Evolutionary conservation across 1,140 invertebrate species (phyloP), one percentile per base, ranked within the genome.

Genomic region (Paralvinella palmiformis): DNA sequence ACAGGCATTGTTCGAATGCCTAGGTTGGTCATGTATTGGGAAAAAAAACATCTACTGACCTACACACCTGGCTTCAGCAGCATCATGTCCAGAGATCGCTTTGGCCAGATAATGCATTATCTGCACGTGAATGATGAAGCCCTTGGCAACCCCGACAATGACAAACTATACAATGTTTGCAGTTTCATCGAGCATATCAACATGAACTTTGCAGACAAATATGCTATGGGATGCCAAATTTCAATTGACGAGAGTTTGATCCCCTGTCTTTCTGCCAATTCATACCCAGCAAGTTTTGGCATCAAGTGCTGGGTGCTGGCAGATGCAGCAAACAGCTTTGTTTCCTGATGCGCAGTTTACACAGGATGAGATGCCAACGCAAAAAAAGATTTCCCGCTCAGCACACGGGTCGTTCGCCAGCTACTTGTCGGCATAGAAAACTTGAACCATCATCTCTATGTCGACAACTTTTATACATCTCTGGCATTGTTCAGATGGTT

Each of bases 211-310:
- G 45, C n/a, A 24, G 45, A 48, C 45, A 48, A 48, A 24, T 48
- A 48, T 48, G 45, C 20, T 22, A 48, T 48, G 45, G 45, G 45
- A 48, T 48, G 45, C 45, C 45, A 48, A 24, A n/a, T n/a, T n/a
- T n/a, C n/a, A n/a, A n/a, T n/a, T n/a, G n/a, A n/a, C n/a, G n/a
- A n/a, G n/a, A n/a, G n/a, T n/a, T n/a, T n/a, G n/a, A n/a, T n/a
- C n/a, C n/a, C n/a, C n/a, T n/a, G n/a, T n/a, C n/a, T n/a, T n/a
- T n/a, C n/a, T n/a, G n/a, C n/a, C n/a, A n/a, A n/a, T n/a, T n/a
- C n/a, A n/a, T n/a, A n/a, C n/a, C n/a, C n/a, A n/a, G n/a, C n/a
- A n/a, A n/a, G n/a, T n/a, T 48, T 48, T 48, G 45, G 45, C 45
- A 48, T 48, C 45, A 48, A 48, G 17, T 48, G 45, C 45, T 48